phyloP scores from a whole-genome alignment of 1,140 invertebrate genomes.

The Trichonephila clavipes region DNA sequence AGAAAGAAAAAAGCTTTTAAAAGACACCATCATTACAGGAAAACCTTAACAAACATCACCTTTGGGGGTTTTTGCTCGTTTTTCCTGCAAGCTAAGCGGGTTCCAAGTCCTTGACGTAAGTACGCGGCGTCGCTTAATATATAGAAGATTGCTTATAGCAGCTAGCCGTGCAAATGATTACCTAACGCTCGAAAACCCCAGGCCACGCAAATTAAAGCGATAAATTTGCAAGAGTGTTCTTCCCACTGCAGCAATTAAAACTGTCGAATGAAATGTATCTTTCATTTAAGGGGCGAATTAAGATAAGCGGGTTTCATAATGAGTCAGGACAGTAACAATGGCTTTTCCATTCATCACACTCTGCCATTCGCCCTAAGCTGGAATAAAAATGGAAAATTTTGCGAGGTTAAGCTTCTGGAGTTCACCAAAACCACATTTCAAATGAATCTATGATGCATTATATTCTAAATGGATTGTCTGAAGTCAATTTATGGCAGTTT shows the following conservation, averaged over 20 bases:
- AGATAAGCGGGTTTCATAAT: slow-evolving; percentile 36
- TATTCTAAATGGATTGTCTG: slow-evolving; percentile 26
- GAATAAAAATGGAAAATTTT: slow-evolving; percentile 26
- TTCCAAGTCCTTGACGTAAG: neutral
- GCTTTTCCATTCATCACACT: slow-evolving; percentile 40
- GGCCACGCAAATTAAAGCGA: slow-evolving; percentile 44
- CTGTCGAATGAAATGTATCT: slow-evolving; percentile 58
- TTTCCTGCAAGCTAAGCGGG: neutral
- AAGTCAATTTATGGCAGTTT: slow-evolving; percentile 32
- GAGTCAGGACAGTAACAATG: slow-evolving; percentile 45
- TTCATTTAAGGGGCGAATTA: slow-evolving; percentile 57
- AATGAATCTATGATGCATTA: slow-evolving; percentile 18
- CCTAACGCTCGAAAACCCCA: neutral
- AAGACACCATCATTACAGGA: neutral
- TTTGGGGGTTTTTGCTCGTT: neutral
- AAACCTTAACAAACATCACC: slow-evolving; percentile 1
- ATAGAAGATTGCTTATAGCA: slow-evolving; percentile 14
- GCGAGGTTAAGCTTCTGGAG: neutral
- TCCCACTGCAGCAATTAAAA: slow-evolving; percentile 57
- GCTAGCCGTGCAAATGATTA: slow-evolving; percentile 48
- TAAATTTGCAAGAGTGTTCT: slow-evolving; percentile 50
- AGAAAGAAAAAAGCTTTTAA: neutral
- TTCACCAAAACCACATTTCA: neutral
- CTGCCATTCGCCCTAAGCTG: neutral
- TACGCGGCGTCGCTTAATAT: neutral